These are phyloP conservation scores for Cyanoliseus patagonus DNA, from an alignment of 2,113 vertebrate genomes.

Conservation along the genomic window DNA sequence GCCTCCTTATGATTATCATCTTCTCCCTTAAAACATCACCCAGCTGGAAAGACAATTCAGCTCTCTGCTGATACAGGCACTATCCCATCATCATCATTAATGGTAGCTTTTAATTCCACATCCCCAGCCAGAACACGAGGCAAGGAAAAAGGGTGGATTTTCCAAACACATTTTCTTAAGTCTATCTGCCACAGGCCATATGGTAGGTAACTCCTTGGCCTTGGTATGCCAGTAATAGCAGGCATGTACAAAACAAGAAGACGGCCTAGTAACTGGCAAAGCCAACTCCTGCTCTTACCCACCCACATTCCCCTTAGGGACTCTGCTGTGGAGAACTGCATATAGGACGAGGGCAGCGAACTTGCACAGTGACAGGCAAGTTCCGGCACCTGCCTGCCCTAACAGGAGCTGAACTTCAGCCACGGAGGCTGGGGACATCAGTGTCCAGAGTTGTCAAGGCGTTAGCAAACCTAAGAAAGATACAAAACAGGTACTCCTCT, in stretches of 20 bases:
- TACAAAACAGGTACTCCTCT: background rate
- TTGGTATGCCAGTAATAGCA: background rate
- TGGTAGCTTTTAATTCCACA: background rate
- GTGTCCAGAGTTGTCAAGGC: background rate
- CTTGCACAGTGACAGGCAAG: background rate
- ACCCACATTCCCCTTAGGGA: background rate
- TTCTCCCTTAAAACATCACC: background rate
- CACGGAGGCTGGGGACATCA: fast-evolving
- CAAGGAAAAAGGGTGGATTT: background rate
- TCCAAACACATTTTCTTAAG: background rate
- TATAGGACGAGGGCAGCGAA: background rate
- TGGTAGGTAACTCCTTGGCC: background rate
- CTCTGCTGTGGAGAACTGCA: background rate
- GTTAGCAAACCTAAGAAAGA: background rate
- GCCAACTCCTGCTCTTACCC: background rate
- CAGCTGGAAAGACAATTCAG: background rate
- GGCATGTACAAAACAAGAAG: background rate
- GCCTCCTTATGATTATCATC: background rate
- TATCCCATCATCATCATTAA: background rate
- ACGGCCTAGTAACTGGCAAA: background rate
- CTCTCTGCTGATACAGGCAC: background rate
- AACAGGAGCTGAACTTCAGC: background rate
- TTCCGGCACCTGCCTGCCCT: background rate
- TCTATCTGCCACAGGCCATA: background rate
- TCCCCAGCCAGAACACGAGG: background rate